A percentile compares a stretch with the other conserved stretches of the same genome.
These are phyloP conservation scores for Pseudococcus jackbeardsleyi DNA, from an alignment of 2,888 invertebrate genomes.

Conservation along the genomic window DNA sequence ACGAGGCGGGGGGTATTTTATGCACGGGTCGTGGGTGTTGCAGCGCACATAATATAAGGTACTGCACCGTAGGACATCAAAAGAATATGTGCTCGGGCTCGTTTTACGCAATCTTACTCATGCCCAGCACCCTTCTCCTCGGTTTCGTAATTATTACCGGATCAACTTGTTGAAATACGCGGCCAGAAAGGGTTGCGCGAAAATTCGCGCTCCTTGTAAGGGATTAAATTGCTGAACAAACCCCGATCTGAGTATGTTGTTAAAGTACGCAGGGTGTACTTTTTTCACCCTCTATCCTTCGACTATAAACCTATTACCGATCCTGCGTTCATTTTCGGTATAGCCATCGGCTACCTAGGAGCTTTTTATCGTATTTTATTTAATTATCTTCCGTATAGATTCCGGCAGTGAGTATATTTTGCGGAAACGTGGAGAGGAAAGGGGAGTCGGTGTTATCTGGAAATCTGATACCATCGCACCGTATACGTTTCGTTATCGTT, in stretches of 20 bases:
- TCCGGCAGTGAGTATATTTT: neutral
- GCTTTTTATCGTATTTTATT: slow-evolving; percentile 21
- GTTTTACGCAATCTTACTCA: neutral
- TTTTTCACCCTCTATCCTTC: neutral
- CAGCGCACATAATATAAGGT: neutral
- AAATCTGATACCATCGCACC: neutral
- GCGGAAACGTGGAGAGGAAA: neutral
- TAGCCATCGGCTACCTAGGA: neutral
- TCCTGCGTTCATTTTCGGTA: neutral
- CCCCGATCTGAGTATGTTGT: neutral
- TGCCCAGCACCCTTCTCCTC: neutral
- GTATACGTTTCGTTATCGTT: neutral
- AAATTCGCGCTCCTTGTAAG: neutral
- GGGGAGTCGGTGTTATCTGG: neutral
- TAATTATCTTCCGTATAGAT: neutral
- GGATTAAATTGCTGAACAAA: slow-evolving; percentile 38
- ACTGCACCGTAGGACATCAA: slow-evolving; percentile 1
- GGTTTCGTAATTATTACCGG: slow-evolving; percentile 28
- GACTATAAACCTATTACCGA: neutral
- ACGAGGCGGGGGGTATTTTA: neutral
- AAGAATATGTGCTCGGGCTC: neutral
- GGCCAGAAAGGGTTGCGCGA: neutral
- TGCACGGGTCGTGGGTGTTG: neutral
- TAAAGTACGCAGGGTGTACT: neutral
- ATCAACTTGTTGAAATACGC: slow-evolving; percentile 14